These are phyloP conservation scores for Platichthys stellatus DNA, from an alignment of 2,113 vertebrate genomes.

Conservation along the genomic window DNA sequence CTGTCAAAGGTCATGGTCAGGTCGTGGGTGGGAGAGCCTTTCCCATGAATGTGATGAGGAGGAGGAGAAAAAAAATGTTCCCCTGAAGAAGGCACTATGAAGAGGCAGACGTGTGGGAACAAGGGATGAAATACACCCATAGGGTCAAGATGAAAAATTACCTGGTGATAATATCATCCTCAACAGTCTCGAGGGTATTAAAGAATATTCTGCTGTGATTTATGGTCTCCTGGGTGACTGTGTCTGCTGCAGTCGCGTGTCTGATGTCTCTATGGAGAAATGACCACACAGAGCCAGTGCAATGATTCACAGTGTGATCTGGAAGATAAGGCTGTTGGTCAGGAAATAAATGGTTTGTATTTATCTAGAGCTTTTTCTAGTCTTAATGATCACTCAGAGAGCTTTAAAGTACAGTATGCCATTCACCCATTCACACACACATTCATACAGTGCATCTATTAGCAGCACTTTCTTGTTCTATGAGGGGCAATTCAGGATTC, in stretches of 20 bases:
- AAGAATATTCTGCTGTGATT: conserved; percentile 54
- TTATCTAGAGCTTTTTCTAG: too few species aligned
- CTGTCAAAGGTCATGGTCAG: too few species aligned
- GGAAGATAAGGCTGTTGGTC: neutral
- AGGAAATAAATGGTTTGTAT: too few species aligned
- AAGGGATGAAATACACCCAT: conserved; percentile 40
- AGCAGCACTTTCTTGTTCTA: too few species aligned
- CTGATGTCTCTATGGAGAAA: conserved; percentile 38
- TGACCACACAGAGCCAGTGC: conserved; percentile 20
- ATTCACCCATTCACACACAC: too few species aligned
- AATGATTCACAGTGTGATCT: neutral
- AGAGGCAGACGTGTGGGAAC: neutral
- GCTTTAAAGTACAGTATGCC: too few species aligned
- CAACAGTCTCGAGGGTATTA: conserved; percentile 16
- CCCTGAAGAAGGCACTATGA: neutral
- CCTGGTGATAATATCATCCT: conserved; percentile 39
- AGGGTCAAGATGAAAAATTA: conserved; percentile 54
- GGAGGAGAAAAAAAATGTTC: neutral
- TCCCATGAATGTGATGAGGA: neutral
- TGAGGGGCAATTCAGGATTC: too few species aligned
- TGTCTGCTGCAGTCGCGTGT: conserved; percentile 38
- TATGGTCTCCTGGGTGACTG: conserved; percentile 46
- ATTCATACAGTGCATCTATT: too few species aligned
- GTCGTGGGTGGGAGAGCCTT: too few species aligned
- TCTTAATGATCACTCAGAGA: too few species aligned